Percentiles rank a stretch among this genome's conserved stretches.
Conservation (phyloP, 2,888 invertebrate species). For the Amiota communis region DNA sequence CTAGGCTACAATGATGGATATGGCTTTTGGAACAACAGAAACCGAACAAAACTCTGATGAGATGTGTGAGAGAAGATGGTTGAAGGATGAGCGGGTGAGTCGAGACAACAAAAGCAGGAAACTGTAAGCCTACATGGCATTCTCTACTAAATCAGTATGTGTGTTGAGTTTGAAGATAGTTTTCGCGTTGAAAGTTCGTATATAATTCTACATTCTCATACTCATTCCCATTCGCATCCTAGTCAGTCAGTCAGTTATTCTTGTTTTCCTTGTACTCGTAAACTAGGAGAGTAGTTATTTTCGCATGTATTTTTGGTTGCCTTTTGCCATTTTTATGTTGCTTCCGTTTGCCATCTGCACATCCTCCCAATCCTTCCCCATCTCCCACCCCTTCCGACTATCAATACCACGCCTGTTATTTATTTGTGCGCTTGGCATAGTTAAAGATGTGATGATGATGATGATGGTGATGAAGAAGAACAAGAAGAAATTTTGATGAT, state of each 20-base stretch:
- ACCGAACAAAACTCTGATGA: conserved; percentile 13
- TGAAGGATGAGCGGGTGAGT: background rate
- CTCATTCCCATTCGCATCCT: background rate
- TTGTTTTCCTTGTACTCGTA: background rate
- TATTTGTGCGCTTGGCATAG: conserved; percentile 21
- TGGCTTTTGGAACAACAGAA: conserved; percentile 7
- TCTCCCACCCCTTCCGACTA: background rate
- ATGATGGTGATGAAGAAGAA: no score
- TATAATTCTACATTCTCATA: conserved; percentile 5
- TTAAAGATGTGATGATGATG: background rate
- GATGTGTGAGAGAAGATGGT: background rate
- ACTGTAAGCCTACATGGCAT: conserved; percentile 42
- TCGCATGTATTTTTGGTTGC: conserved; percentile 10
- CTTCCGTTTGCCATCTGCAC: background rate
- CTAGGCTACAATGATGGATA: conserved; percentile 26
- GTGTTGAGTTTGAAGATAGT: conserved; percentile 22
- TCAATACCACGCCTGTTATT: background rate
- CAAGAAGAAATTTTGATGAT: no score
- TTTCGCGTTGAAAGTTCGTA: conserved; percentile 18
- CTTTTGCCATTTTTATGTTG: conserved; percentile 21
- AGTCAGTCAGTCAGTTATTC: background rate
- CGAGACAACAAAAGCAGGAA: conserved; percentile 39
- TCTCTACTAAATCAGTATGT: conserved; percentile 31
- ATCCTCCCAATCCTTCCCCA: background rate
- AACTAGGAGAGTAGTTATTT: no score